Evolutionary conservation across 1,140 invertebrate genomes (phyloP).

Genomic region (Stratiolaelaps scimitus): DNA sequence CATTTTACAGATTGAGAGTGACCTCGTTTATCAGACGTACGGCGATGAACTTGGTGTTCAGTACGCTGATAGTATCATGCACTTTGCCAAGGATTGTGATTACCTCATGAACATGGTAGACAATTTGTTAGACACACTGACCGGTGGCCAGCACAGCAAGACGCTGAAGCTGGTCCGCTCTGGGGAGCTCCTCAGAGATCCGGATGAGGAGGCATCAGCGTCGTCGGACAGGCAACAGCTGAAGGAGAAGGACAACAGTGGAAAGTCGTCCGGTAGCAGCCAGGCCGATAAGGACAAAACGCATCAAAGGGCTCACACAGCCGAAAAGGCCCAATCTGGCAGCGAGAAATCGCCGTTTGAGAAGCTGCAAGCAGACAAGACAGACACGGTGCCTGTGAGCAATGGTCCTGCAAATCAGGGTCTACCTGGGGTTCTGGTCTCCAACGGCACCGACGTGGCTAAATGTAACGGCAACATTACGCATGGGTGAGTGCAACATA

Average conservation of each 20-base stretch:
- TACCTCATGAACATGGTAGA: slow-evolving; percentile 70
- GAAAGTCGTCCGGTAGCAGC: neutral
- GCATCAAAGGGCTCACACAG: neutral
- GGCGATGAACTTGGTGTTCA: slow-evolving; percentile 74
- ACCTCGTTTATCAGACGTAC: slow-evolving; percentile 77
- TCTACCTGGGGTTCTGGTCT: too few species aligned
- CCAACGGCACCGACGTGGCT: too few species aligned
- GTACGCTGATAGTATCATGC: slow-evolving; percentile 66
- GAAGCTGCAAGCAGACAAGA: neutral
- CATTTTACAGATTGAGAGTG: slow-evolving; percentile 52
- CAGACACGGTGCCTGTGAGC: slow-evolving; percentile 6
- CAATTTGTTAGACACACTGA: slow-evolving; percentile 64
- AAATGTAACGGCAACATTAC: too few species aligned
- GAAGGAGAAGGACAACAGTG: slow-evolving; percentile 11
- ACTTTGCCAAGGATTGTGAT: slow-evolving; percentile 69
- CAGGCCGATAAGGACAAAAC: neutral
- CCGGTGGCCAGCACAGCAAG: slow-evolving; percentile 67
- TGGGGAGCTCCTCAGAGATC: neutral
- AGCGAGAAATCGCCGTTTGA: slow-evolving; percentile 6
- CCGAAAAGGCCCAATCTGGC: slow-evolving; percentile 25
- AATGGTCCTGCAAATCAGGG: neutral
- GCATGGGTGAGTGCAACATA: too few species aligned
- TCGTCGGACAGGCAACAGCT: slow-evolving; percentile 23
- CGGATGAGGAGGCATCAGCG: slow-evolving; percentile 32
- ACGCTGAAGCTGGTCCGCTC: slow-evolving; percentile 43